Evolutionary conservation across 2,113 vertebrate species (phyloP).

Genomic region (Petrocephalus zakoni): DNA sequence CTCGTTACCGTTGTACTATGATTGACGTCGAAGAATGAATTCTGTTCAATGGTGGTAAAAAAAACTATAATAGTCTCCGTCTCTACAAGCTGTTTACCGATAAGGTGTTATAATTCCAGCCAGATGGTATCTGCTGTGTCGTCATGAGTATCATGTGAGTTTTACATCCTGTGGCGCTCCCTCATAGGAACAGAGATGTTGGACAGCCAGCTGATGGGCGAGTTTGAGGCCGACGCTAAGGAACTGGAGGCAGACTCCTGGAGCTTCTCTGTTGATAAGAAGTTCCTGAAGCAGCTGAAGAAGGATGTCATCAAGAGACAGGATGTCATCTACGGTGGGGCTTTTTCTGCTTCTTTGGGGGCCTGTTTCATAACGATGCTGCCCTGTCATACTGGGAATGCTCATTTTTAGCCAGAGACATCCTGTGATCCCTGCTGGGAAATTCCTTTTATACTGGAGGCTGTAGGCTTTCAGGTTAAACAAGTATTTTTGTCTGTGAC

Average conservation of each 20-base stretch:
- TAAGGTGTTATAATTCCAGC: not conserved
- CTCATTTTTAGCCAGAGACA: not conserved
- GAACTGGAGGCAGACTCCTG: constrained; percentile 90
- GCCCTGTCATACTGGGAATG: not conserved
- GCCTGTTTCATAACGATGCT: not conserved
- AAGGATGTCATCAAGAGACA: constrained; percentile 87
- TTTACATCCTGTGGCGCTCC: not conserved
- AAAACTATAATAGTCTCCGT: not conserved
- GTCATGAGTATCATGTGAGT: not conserved
- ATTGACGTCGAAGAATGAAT: not conserved
- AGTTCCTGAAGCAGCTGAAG: constrained; percentile 77
- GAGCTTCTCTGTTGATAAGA: constrained; percentile 84
- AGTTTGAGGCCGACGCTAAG: constrained; percentile 81
- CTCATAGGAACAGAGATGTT: constrained; percentile 87
- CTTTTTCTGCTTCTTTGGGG: not conserved
- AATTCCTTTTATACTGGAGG: not conserved
- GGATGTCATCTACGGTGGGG: constrained; percentile 87
- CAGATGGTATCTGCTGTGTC: not conserved
- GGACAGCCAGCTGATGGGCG: constrained; percentile 90
- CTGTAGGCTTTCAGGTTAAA: not conserved
- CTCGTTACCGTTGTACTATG: not conserved
- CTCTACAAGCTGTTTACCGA: not conserved
- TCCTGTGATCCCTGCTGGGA: not conserved
- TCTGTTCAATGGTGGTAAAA: not conserved
- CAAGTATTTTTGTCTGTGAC: too few relatives aligned